Conservation (phyloP, 2,888 invertebrate genomes). For the Linhomoeus sp. region DNA sequence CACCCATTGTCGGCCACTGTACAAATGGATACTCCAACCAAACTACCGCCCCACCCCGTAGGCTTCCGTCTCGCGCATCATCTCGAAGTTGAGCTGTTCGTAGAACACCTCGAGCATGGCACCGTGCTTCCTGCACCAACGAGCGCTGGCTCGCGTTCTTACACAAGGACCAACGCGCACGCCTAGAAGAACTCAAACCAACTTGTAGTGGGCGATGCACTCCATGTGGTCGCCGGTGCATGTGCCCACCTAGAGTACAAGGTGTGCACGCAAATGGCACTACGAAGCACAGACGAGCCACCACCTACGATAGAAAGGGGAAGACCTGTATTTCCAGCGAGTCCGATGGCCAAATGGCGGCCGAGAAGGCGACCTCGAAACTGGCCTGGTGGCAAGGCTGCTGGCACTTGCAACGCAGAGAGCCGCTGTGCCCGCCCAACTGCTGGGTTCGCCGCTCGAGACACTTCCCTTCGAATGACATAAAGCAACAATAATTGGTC, state of each 20-base stretch:
- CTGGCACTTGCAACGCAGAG: constrained; percentile 17
- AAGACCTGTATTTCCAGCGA: constrained; percentile 9
- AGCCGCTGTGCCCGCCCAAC: constrained; percentile 16
- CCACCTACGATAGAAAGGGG: too few relatives aligned
- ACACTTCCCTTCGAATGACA: constrained; percentile 14
- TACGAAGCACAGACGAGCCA: too few relatives aligned
- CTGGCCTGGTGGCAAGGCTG: constrained; percentile 21
- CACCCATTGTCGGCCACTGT: not conserved
- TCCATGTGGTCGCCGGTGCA: constrained; percentile 19
- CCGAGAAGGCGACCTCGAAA: constrained; percentile 21
- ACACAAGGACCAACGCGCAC: not conserved
- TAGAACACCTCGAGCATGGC: constrained; percentile 5
- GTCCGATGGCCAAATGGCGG: constrained; percentile 21
- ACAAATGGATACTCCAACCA: not conserved
- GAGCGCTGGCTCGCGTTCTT: not conserved
- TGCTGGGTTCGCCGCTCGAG: constrained; percentile 16
- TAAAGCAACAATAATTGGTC: too few relatives aligned
- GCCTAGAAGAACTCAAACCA: not conserved
- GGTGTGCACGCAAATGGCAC: too few relatives aligned
- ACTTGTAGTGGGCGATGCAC: constrained; percentile 23
- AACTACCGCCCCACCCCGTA: constrained; percentile 1
- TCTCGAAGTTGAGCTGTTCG: constrained; percentile 5
- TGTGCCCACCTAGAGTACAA: constrained; percentile 17
- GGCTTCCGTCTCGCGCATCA: constrained; percentile 3
- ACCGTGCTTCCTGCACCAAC: constrained; percentile 3